Evolutionary conservation across 2,113 vertebrate species (phyloP), one percentile per base, ranked within the genome.

Genomic region (Caretta caretta): DNA sequence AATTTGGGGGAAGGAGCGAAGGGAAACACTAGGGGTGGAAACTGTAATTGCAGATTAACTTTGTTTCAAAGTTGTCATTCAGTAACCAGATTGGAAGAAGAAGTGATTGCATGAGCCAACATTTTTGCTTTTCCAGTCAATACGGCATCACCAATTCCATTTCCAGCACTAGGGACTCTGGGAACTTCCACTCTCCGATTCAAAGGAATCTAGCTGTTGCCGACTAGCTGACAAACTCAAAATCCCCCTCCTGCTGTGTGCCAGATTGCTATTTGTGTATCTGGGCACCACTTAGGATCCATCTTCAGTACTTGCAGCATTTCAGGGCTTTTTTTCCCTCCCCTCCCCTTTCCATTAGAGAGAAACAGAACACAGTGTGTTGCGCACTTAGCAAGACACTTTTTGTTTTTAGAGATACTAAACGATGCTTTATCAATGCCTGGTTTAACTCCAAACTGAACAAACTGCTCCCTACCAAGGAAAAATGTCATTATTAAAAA

Each of bases 151-250:
- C 62, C 49, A 27, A 93, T 42, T 88, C 85, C 86, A 89, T 91
- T 76, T 89, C 69, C 76, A 92, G 38, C 96, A 92, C 91, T 59
- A 29, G 96, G 91, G 90, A 95, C 84, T 89, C 85, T 89, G 92
- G 90, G 81, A 96, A 83, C 90, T 97, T 97, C 85, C 95, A 94
- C 87, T 94, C 38, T 46, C 24, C 5, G 83, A 83, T 94, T 97
- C 94, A 97, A 94, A 97, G 87, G 96, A 96, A 85, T 19, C 93
- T 97, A 48, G 94, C 92, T 96, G 95, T 96, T 78, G 95, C 87
- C 27, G 14, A 97, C 27, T 93, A 96, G 93, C 96, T 97, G 96
- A 97, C 95, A 96, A 97, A 97, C 91, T 92, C 96, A 96, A 95
- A 96, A 89, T 94, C 90, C 90, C 92, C 92, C 88, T 86, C 94